Conservation (phyloP, 2,888 invertebrate species). For the Deroplatys truncata region DNA sequence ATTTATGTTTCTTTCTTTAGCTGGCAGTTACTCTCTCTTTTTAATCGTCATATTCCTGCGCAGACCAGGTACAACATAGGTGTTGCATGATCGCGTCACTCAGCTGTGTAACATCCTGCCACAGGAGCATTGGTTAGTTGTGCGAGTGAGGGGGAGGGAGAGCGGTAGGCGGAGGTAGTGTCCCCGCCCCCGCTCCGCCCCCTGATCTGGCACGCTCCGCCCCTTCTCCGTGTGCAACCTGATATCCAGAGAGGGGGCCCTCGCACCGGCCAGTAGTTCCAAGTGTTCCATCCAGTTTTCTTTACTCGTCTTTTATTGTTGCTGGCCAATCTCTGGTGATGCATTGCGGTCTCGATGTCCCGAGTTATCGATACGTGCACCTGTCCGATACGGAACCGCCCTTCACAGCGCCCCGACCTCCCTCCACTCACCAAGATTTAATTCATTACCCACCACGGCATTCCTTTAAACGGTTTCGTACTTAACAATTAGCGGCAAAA, state of each 20-base stretch:
- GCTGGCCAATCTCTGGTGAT: neutral
- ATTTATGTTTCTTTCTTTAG: neutral
- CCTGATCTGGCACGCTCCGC: slow-evolving; percentile 11
- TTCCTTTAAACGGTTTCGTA: neutral
- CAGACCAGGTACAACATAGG: neutral
- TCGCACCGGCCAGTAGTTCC: neutral
- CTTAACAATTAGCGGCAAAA: neutral
- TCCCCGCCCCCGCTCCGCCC: slow-evolving; percentile 3
- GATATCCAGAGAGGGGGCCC: neutral
- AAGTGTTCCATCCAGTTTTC: neutral
- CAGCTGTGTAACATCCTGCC: neutral
- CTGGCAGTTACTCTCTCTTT: neutral
- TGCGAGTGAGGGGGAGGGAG: neutral
- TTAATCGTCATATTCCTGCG: neutral
- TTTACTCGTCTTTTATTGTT: neutral
- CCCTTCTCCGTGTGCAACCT: neutral
- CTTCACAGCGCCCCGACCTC: neutral
- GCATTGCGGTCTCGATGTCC: neutral
- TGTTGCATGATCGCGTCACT: neutral
- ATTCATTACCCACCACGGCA: neutral
- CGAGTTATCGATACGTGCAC: neutral
- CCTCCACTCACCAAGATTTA: no score
- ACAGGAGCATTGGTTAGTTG: neutral
- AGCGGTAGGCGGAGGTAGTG: slow-evolving; percentile 2
- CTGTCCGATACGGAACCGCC: neutral